phyloP scores from a whole-genome alignment of 64 coral and sea anemone species.

The Montipora foliosa region DNA sequence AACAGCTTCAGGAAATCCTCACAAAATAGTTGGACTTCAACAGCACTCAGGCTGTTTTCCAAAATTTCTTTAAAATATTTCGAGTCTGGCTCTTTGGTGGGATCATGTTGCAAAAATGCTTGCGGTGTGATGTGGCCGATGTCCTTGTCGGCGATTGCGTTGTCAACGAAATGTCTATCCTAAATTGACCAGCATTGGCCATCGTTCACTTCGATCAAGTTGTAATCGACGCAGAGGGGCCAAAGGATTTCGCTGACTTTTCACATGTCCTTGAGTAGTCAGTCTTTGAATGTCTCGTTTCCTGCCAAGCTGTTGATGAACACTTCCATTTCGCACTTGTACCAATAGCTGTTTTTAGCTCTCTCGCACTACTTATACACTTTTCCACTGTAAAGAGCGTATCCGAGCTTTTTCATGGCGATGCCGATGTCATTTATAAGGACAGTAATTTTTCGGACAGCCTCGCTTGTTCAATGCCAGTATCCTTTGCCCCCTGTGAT shows the following conservation, averaged over 20 bases:
- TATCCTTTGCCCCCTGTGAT: not conserved
- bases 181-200: constrained; percentile 19
- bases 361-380: not conserved
- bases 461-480: not conserved
- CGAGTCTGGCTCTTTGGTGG: not conserved
- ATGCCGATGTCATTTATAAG: not conserved
- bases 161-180: not conserved
- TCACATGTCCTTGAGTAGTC: constrained; percentile 8
- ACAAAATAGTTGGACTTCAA: not conserved
- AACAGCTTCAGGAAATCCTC: not conserved
- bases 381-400: not conserved
- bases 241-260: constrained; percentile 3
- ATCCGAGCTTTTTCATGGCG: constrained; percentile 10
- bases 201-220: constrained; percentile 22
- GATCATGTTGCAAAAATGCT: not conserved
- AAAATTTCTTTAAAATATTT: constrained; percentile 14
- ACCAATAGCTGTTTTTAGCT: not conserved
- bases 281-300: not conserved
- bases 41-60: constrained; percentile 3
- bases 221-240: not conserved
- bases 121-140: not conserved
- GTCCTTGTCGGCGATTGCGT: not conserved
- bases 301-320: not conserved
- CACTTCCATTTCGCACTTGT: not conserved
- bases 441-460: constrained; percentile 16